These are phyloP conservation scores for Falco novaeseelandiae DNA, from an alignment of 2,797 vertebrate genomes.

Conservation along the genomic window DNA sequence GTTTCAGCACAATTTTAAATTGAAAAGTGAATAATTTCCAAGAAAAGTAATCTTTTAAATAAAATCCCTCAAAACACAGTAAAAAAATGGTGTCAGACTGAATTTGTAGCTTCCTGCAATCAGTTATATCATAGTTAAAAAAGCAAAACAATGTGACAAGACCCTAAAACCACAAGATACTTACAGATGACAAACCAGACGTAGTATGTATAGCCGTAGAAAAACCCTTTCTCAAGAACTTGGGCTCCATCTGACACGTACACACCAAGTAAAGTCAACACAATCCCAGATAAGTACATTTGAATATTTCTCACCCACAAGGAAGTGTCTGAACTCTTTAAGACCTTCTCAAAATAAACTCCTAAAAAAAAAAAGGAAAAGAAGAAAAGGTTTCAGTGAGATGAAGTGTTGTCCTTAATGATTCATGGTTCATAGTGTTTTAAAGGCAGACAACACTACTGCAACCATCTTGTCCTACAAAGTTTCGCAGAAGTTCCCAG, in stretches of 20 bases:
- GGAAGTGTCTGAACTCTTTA: slow-evolving; percentile 97
- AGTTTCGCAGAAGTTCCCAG: neutral
- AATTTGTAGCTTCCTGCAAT: neutral
- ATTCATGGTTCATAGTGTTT: neutral
- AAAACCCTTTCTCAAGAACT: slow-evolving; percentile 92
- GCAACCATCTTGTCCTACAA: neutral
- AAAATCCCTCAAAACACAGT: neutral
- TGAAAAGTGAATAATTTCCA: neutral
- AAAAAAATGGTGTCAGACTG: neutral
- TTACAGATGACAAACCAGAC: slow-evolving; percentile 94
- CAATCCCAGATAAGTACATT: slow-evolving; percentile 96
- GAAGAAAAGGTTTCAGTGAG: neutral
- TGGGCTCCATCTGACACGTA: slow-evolving; percentile 84
- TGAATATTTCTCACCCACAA: slow-evolving; percentile 99
- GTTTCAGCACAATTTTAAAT: neutral
- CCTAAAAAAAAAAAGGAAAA: slow-evolving; percentile 72
- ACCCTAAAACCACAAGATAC: slow-evolving; percentile 64
- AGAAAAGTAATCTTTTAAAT: neutral
- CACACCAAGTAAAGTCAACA: slow-evolving; percentile 87
- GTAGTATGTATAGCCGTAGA: slow-evolving; percentile 91
- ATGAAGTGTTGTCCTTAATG: neutral
- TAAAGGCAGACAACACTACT: neutral
- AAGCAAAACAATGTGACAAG: neutral
- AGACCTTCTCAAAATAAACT: slow-evolving; percentile 97
- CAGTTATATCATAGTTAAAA: neutral